Evolutionary conservation across 2,888 invertebrate species (phyloP).

Genomic region (Imbricaverruca yamaguchii): DNA sequence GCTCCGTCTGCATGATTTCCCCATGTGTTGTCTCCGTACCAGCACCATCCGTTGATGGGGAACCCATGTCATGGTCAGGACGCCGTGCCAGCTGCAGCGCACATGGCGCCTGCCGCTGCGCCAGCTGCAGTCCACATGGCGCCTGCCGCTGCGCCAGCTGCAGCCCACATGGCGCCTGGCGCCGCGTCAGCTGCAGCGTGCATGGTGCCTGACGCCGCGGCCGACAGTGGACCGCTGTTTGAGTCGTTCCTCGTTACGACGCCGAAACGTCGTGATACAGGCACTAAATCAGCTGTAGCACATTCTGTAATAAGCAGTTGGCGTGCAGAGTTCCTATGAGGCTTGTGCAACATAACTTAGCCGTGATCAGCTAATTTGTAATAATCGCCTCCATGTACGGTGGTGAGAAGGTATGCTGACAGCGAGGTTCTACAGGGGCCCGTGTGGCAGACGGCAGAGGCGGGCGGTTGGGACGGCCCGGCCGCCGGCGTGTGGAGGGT

Average conservation of each 20-base stretch:
- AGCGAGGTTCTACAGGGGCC: background rate
- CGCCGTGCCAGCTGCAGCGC: too few species aligned
- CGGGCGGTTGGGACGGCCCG: background rate
- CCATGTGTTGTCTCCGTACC: too few species aligned
- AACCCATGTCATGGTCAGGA: too few species aligned
- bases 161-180: too few species aligned
- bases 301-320: constrained; percentile 3
- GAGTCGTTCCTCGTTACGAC: background rate
- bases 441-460: too few species aligned
- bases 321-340: background rate
- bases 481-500: too few species aligned
- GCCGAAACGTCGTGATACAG: background rate
- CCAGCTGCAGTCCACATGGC: too few species aligned
- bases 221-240: background rate
- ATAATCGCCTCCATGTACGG: background rate
- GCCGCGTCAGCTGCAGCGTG: too few species aligned
- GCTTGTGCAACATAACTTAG: constrained; percentile 6
- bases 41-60: too few species aligned
- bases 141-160: too few species aligned
- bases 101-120: too few species aligned
- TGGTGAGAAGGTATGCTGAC: background rate
- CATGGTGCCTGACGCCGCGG: background rate
- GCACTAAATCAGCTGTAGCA: background rate
- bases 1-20: too few species aligned
- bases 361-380: constrained; percentile 3